phyloP scores from a whole-genome alignment of 2,888 invertebrate genomes.

The Scotopteryx bipunctaria region DNA sequence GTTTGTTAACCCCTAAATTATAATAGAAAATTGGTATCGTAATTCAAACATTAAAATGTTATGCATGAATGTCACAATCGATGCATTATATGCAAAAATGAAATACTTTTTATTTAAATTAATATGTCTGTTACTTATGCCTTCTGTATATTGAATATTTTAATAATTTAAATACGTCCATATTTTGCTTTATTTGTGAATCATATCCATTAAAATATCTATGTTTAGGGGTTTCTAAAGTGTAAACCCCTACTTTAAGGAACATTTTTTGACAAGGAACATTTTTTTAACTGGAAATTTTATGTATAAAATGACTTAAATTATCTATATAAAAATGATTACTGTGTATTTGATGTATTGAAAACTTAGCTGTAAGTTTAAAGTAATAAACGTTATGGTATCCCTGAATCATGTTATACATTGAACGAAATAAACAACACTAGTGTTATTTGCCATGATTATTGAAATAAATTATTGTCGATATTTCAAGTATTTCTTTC shows the following conservation, averaged over 20 bases:
- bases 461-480: conserved; percentile 63
- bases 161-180: background rate
- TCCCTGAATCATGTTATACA: conserved; percentile 38
- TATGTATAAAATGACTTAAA: too few species aligned
- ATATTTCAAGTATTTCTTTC: conserved; percentile 35
- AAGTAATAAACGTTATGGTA: too few species aligned
- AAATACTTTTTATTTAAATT: conserved; percentile 10
- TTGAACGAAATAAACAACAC: conserved; percentile 51
- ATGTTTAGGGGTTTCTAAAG: background rate
- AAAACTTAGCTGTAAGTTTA: too few species aligned
- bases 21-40: conserved; percentile 10
- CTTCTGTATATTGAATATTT: conserved; percentile 13
- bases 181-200: background rate
- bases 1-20: conserved; percentile 13
- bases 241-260: too few species aligned
- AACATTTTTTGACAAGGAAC: too few species aligned
- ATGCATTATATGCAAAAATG: conserved; percentile 44
- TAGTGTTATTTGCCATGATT: conserved; percentile 68
- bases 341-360: too few species aligned
- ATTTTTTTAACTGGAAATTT: too few species aligned
- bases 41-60: conserved; percentile 26
- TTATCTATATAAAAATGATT: too few species aligned
- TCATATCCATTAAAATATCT: background rate
- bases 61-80: conserved; percentile 44
- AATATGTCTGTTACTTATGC: background rate